Conservation (phyloP, 2,888 invertebrate species). For the Volucella inanis region DNA sequence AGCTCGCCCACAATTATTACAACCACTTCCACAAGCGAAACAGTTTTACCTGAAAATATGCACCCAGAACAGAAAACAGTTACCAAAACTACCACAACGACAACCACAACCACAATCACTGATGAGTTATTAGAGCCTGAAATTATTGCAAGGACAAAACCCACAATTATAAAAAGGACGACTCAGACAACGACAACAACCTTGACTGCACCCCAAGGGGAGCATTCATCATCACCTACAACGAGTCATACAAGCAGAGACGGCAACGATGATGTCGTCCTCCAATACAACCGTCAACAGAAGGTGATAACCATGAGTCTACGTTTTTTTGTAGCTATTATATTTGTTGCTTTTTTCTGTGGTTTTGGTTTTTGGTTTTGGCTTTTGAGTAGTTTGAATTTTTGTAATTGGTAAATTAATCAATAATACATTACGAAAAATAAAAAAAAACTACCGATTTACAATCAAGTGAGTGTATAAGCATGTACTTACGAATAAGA, state of each 20-base stretch:
- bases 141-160: conserved; percentile 24
- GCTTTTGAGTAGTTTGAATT: conserved; percentile 80
- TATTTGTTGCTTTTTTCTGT: conserved; percentile 82
- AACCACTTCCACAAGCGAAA: conserved; percentile 75
- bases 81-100: conserved; percentile 69
- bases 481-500: no score
- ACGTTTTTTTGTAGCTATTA: conserved; percentile 81
- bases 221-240: conserved; percentile 70
- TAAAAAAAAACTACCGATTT: conserved; percentile 6
- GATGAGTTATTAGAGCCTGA: conserved; percentile 76
- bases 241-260: conserved; percentile 71
- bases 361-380: conserved; percentile 83
- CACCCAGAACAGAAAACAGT: conserved; percentile 56
- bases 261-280: conserved; percentile 75
- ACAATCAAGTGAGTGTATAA: conserved; percentile 9
- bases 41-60: conserved; percentile 53
- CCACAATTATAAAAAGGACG: conserved; percentile 50
- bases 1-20: conserved; percentile 76
- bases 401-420: conserved; percentile 76
- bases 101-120: conserved; percentile 76
- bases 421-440: conserved; percentile 12
- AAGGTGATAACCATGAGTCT: conserved; percentile 83
- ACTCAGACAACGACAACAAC: conserved; percentile 60
- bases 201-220: conserved; percentile 37
- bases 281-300: conserved; percentile 79